Conservation (phyloP, 2,113 vertebrate species). For the Prunella fulvescens region DNA sequence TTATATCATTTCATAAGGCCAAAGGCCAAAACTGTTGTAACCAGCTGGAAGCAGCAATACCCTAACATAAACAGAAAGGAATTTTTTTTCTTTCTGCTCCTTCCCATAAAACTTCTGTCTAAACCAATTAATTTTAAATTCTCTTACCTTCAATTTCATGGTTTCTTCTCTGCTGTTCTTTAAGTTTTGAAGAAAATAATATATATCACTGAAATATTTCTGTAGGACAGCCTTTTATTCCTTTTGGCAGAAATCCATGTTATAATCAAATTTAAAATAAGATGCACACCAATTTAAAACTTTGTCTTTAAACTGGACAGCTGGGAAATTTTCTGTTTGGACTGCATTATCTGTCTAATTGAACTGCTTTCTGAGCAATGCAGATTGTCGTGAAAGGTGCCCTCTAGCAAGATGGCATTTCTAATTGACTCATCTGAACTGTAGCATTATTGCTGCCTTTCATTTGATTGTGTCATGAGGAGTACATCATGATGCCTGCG, state of each 20-base stretch:
- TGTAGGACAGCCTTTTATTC: background rate
- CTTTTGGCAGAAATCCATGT: background rate
- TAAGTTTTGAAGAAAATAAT: background rate
- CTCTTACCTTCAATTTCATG: background rate
- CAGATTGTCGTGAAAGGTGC: slow-evolving; percentile 7
- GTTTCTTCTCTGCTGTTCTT: background rate
- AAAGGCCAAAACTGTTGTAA: slow-evolving; percentile 16
- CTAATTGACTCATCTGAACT: slow-evolving; percentile 22
- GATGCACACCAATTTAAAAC: background rate
- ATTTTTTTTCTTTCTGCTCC: background rate
- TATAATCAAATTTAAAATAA: background rate
- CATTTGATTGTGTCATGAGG: background rate
- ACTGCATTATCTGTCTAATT: background rate
- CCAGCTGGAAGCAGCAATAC: background rate
- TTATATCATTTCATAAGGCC: background rate
- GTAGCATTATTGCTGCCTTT: background rate
- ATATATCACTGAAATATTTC: background rate
- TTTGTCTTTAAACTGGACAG: background rate
- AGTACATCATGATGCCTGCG: background rate
- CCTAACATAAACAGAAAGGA: background rate
- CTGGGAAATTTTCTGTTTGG: slow-evolving; percentile 36
- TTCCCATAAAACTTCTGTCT: background rate
- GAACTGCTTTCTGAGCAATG: slow-evolving; percentile 14
- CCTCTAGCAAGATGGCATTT: slow-evolving; percentile 29
- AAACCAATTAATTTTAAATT: background rate